A percentile compares a stretch with the other conserved stretches of the same genome.
phyloP scores from a whole-genome alignment of 2,888 invertebrate genomes.

The Formica aserva region DNA sequence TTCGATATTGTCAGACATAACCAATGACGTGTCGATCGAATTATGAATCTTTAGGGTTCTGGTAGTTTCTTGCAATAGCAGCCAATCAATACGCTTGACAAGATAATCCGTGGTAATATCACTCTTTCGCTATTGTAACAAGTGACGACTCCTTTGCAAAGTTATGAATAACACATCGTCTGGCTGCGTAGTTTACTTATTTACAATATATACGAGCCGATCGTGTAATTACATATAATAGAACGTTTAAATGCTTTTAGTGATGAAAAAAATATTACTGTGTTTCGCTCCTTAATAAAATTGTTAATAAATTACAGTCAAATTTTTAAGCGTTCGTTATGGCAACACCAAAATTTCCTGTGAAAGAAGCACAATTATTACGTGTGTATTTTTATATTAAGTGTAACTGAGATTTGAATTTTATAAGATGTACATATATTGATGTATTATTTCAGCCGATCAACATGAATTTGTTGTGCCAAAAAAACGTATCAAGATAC shows the following conservation, averaged over 20 bases:
- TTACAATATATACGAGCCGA: neutral
- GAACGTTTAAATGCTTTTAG: neutral
- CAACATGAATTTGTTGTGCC: constrained; percentile 90
- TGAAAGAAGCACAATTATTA: constrained; percentile 48
- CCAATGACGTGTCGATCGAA: too few relatives aligned
- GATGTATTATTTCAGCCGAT: constrained; percentile 78
- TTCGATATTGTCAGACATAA: too few relatives aligned
- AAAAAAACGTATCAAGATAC: constrained; percentile 89
- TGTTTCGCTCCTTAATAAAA: neutral
- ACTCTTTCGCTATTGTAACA: too few relatives aligned
- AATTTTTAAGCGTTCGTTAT: constrained; percentile 46
- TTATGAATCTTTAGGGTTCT: too few relatives aligned
- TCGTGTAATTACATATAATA: neutral
- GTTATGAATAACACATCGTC: neutral
- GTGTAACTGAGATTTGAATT: neutral
- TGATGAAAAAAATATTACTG: neutral
- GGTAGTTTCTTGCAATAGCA: too few relatives aligned
- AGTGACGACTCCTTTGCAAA: neutral
- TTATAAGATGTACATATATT: neutral
- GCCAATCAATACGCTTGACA: too few relatives aligned
- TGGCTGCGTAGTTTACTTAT: neutral
- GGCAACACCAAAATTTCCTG: constrained; percentile 58
- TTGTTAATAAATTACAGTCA: constrained; percentile 26
- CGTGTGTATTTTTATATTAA: constrained; percentile 57
- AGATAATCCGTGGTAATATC: too few relatives aligned